Conservation (phyloP, 2,797 vertebrate species). For the Naso thynnoides region DNA sequence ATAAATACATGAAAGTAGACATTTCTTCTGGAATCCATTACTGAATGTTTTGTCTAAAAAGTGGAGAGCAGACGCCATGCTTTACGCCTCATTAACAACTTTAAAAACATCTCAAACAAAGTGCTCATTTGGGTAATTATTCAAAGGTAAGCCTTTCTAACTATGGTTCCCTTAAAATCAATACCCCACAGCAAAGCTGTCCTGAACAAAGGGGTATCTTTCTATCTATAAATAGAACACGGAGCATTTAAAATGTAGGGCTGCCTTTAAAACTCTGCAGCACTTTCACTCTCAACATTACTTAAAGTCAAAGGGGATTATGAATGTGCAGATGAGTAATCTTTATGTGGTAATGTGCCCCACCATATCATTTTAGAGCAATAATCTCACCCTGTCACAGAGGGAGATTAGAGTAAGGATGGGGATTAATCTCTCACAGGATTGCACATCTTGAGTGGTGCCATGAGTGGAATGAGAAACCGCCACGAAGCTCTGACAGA, state of each 20-base stretch:
- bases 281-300: slow-evolving; percentile 51
- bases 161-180: neutral
- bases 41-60: slow-evolving; percentile 26
- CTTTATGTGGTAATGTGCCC: slow-evolving; percentile 62
- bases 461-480: slow-evolving; percentile 27
- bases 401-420: slow-evolving; percentile 66
- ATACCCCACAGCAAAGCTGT: slow-evolving; percentile 16
- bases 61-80: slow-evolving; percentile 23
- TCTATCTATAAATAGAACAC: slow-evolving; percentile 33
- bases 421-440: slow-evolving; percentile 64
- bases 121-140: slow-evolving; percentile 49
- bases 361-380: slow-evolving; percentile 62
- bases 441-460: slow-evolving; percentile 49
- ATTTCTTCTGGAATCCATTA: slow-evolving; percentile 27
- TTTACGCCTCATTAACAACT: slow-evolving; percentile 39
- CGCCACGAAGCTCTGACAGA: slow-evolving; percentile 17
- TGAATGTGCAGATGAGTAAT: slow-evolving; percentile 69
- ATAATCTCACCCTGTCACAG: slow-evolving; percentile 68
- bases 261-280: slow-evolving; percentile 35
- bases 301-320: slow-evolving; percentile 68
- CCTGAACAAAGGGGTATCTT: neutral
- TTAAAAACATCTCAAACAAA: slow-evolving; percentile 24
- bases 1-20: slow-evolving; percentile 9
- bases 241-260: slow-evolving; percentile 24
- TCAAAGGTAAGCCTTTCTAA: slow-evolving; percentile 38